Evolutionary conservation across 92 coral and sea anemone species (phyloP).

Genomic region (Micromussa lordhowensis): DNA sequence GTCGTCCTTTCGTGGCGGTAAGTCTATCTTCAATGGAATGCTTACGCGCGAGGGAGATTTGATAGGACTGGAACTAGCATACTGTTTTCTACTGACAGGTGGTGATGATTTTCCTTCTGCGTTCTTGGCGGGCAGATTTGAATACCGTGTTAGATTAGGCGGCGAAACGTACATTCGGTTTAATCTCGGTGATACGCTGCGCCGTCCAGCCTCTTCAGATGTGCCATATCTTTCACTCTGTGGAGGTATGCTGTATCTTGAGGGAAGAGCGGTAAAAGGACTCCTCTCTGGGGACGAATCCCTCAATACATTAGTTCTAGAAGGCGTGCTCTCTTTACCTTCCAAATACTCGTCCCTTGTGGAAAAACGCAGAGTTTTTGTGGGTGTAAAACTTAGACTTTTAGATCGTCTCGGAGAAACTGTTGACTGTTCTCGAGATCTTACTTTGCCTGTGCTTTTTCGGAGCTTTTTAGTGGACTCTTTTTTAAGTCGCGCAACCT

Average conservation of each 20-base stretch:
- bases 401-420: slow-evolving; percentile 71
- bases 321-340: slow-evolving; percentile 3
- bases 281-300: slow-evolving; percentile 19
- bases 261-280: slow-evolving; percentile 16
- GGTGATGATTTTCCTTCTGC: slow-evolving; percentile 3
- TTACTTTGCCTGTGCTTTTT: slow-evolving; percentile 69
- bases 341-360: background rate
- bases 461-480: slow-evolving; percentile 84
- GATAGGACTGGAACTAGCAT: slow-evolving; percentile 33
- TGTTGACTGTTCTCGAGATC: slow-evolving; percentile 51
- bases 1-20: slow-evolving; percentile 53
- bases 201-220: slow-evolving; percentile 11
- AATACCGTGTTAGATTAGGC: slow-evolving; percentile 19
- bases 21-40: slow-evolving; percentile 29
- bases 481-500: slow-evolving; percentile 74
- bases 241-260: slow-evolving; percentile 46
- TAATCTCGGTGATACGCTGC: slow-evolving; percentile 25
- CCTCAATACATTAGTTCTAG: background rate
- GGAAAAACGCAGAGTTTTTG: slow-evolving; percentile 27
- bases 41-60: slow-evolving; percentile 33
- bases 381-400: slow-evolving; percentile 57
- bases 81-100: background rate
- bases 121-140: background rate
- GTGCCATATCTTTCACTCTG: slow-evolving; percentile 39
- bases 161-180: slow-evolving; percentile 28